phyloP scores from a whole-genome alignment of 2,113 vertebrate species.

The Tretioscincus oriximinensis region DNA sequence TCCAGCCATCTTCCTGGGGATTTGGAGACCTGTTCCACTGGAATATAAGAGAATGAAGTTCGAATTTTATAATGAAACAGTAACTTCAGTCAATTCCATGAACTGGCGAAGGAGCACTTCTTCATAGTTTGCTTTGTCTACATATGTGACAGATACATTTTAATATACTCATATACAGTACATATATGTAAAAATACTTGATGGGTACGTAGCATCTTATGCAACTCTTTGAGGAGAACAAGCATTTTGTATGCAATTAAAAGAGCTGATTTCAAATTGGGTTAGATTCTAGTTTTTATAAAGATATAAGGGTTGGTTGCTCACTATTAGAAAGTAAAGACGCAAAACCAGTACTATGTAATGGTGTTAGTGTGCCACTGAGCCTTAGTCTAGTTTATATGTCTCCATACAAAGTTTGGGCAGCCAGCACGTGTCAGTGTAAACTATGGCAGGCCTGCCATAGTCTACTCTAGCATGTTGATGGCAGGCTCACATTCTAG shows the following conservation, averaged over 20 bases:
- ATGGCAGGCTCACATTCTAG: too few species aligned
- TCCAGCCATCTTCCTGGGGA: background rate
- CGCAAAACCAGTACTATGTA: background rate
- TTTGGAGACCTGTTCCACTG: background rate
- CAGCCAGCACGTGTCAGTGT: too few species aligned
- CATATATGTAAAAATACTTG: slow-evolving; percentile 51
- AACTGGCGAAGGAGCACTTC: background rate
- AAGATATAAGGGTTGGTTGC: background rate
- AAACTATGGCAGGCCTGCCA: too few species aligned
- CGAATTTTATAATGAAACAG: background rate
- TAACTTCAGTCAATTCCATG: background rate
- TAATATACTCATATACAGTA: slow-evolving; percentile 57
- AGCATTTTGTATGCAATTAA: slow-evolving; percentile 40
- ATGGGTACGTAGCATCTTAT: slow-evolving; percentile 34
- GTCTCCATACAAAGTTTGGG: too few species aligned
- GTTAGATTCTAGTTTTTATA: slow-evolving; percentile 45
- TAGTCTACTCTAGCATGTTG: too few species aligned
- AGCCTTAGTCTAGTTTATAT: too few species aligned
- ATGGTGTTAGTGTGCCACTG: background rate
- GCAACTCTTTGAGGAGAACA: slow-evolving; percentile 48
- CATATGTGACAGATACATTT: slow-evolving; percentile 64
- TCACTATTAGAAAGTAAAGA: background rate
- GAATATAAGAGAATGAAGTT: background rate
- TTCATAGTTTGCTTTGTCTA: slow-evolving; percentile 43
- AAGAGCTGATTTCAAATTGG: slow-evolving; percentile 28